Percentiles rank a stretch among this genome's conserved stretches.
phyloP scores from a whole-genome alignment of 2,797 vertebrate genomes.

The Selene dorsalis region DNA sequence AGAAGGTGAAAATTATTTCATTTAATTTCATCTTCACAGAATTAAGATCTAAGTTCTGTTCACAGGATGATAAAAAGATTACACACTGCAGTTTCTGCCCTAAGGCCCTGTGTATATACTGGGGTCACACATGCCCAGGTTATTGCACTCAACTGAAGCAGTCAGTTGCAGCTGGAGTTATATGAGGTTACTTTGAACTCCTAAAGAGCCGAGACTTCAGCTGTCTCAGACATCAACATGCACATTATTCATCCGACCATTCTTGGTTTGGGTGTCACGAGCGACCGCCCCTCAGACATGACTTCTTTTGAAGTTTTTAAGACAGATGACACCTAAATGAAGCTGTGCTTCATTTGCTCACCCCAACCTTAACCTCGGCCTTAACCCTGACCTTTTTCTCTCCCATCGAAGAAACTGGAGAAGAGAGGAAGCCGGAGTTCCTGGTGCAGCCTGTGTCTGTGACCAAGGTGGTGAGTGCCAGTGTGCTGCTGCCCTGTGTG shows the following conservation, averaged over 20 bases:
- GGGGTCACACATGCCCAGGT: not conserved
- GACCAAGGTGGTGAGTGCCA: slow-evolving; percentile 83
- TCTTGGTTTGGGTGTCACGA: slow-evolving; percentile 48
- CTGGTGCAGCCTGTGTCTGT: slow-evolving; percentile 84
- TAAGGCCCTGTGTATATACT: not conserved
- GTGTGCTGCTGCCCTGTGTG: slow-evolving; percentile 87
- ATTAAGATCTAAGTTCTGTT: not conserved
- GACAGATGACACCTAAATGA: slow-evolving; percentile 34
- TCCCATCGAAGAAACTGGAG: slow-evolving; percentile 83
- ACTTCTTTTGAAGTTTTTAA: slow-evolving; percentile 55
- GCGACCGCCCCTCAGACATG: not conserved
- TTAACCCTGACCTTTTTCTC: slow-evolving; percentile 32
- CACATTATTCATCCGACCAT: slow-evolving; percentile 40
- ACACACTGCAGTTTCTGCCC: not conserved
- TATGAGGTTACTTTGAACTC: slow-evolving; percentile 30
- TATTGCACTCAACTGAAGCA: slow-evolving; percentile 5
- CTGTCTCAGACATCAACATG: slow-evolving; percentile 28
- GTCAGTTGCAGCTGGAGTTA: slow-evolving; percentile 25
- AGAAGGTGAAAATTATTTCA: slow-evolving; percentile 1
- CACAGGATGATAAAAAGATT: not conserved
- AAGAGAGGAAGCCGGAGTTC: slow-evolving; percentile 84
- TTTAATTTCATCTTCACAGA: slow-evolving; percentile 2
- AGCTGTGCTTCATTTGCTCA: slow-evolving; percentile 25
- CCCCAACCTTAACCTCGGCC: slow-evolving; percentile 21
- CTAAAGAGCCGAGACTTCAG: slow-evolving; percentile 29